phyloP scores from a whole-genome alignment of 2,113 vertebrate genomes.

The Plotosus lineatus region DNA sequence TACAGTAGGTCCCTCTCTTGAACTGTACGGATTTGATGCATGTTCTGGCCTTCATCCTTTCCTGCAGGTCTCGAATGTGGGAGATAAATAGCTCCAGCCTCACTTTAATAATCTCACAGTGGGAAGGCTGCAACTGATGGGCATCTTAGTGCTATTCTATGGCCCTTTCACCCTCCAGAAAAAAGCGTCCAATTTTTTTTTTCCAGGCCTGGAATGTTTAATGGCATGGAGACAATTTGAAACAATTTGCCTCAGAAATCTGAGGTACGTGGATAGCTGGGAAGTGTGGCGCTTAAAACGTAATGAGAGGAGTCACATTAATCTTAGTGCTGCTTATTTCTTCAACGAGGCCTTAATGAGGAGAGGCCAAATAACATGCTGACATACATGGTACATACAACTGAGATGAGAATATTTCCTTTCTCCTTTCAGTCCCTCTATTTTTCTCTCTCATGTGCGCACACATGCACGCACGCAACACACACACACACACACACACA shows the following conservation, averaged over 20 bases:
- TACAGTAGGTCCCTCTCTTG: conserved; percentile 35
- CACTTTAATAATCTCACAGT: conserved; percentile 54
- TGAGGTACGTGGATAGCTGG: background rate
- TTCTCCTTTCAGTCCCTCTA: too few species aligned
- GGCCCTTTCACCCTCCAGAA: conserved; percentile 31
- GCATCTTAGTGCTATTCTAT: conserved; percentile 21
- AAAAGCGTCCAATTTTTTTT: conserved; percentile 23
- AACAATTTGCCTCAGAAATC: conserved; percentile 48
- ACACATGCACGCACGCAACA: background rate
- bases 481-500: background rate
- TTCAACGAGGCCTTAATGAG: conserved; percentile 38
- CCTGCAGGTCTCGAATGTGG: conserved; percentile 43
- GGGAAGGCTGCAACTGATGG: conserved; percentile 51
- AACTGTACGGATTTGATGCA: conserved; percentile 39
- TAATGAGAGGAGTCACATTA: conserved; percentile 49
- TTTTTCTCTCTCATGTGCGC: too few species aligned
- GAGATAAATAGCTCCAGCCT: conserved; percentile 55
- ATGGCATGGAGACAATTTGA: conserved; percentile 48
- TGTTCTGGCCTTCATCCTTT: conserved; percentile 29
- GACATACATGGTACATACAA: conserved; percentile 45
- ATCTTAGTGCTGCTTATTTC: conserved; percentile 52
- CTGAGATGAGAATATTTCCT: conserved; percentile 37
- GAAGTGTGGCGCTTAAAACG: conserved; percentile 38
- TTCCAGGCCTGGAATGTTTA: conserved; percentile 32
- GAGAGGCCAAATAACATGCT: conserved; percentile 28